Evolutionary conservation across 2,113 vertebrate genomes (phyloP).

Genomic region (Rhea americana): DNA sequence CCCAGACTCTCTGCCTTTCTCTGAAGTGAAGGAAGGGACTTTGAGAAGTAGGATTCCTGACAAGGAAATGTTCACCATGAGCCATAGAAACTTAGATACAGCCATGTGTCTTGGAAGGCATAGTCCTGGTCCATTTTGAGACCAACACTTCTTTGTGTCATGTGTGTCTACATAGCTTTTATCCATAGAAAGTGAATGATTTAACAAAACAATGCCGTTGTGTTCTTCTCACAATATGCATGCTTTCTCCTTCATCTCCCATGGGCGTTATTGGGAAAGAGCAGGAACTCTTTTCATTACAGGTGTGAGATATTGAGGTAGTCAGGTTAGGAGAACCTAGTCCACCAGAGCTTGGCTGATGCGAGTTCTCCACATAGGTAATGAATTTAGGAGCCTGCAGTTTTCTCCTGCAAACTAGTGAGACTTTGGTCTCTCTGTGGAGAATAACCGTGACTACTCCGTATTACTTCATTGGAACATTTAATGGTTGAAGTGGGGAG

Average conservation of each 20-base stretch:
- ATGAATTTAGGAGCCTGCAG: neutral
- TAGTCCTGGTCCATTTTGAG: neutral
- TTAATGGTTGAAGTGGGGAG: neutral
- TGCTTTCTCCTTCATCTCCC: neutral
- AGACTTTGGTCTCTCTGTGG: neutral
- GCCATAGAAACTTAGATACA: neutral
- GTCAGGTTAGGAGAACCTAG: neutral
- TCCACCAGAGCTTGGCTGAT: neutral
- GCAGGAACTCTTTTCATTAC: neutral
- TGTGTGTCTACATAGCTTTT: neutral
- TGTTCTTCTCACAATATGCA: neutral
- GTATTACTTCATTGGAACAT: neutral
- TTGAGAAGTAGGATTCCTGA: neutral
- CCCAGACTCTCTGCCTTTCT: neutral
- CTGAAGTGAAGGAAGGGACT: neutral
- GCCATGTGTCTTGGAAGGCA: neutral
- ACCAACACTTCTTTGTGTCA: neutral
- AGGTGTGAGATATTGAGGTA: neutral
- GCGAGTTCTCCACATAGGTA: neutral
- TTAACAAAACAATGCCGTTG: neutral
- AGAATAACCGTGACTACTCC: neutral
- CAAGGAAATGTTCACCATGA: neutral
- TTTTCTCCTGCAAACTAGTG: neutral
- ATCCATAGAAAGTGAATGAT: neutral
- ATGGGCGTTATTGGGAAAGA: neutral